phyloP scores from a whole-genome alignment of 2,113 vertebrate genomes.

The Coreoperca whiteheadi region DNA sequence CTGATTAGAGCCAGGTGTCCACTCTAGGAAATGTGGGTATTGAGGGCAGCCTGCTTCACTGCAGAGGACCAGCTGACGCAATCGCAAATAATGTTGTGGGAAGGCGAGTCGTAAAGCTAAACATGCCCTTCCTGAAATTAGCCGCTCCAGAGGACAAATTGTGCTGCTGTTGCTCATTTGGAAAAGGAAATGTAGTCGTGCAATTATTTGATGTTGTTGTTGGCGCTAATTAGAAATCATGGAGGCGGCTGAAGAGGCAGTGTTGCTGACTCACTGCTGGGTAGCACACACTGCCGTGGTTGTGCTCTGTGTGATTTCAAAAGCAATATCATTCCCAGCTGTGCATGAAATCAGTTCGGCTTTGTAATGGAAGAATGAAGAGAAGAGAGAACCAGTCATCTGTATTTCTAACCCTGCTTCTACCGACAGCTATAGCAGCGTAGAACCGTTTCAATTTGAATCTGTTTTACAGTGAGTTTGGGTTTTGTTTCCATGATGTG shows the following conservation, averaged over 20 bases:
- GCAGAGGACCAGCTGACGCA: constrained; percentile 67
- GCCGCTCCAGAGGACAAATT: constrained; percentile 68
- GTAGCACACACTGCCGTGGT: constrained; percentile 49
- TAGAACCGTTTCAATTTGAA: not conserved
- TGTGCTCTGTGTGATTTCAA: constrained; percentile 63
- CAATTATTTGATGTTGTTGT: constrained; percentile 77
- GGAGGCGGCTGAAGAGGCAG: constrained; percentile 45
- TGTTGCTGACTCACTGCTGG: constrained; percentile 67
- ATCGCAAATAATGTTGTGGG: constrained; percentile 70
- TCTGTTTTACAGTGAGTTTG: not conserved
- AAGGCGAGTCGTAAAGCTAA: constrained; percentile 66
- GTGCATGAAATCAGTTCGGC: constrained; percentile 69
- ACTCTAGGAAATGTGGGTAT: constrained; percentile 55
- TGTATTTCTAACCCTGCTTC: constrained; percentile 6
- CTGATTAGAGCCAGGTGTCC: constrained; percentile 80
- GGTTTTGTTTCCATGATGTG: not conserved
- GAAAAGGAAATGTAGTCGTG: constrained; percentile 69
- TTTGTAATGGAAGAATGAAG: constrained; percentile 69
- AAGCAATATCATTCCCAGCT: constrained; percentile 74
- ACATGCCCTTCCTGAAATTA: constrained; percentile 68
- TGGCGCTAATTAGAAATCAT: constrained; percentile 73
- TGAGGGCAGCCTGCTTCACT: constrained; percentile 56
- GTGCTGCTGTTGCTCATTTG: constrained; percentile 73
- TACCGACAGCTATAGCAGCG: not conserved
- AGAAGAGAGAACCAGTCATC: constrained; percentile 40